These are phyloP conservation scores for Mya arenaria DNA, from an alignment of 1,140 invertebrate species.

Conservation along the genomic window DNA sequence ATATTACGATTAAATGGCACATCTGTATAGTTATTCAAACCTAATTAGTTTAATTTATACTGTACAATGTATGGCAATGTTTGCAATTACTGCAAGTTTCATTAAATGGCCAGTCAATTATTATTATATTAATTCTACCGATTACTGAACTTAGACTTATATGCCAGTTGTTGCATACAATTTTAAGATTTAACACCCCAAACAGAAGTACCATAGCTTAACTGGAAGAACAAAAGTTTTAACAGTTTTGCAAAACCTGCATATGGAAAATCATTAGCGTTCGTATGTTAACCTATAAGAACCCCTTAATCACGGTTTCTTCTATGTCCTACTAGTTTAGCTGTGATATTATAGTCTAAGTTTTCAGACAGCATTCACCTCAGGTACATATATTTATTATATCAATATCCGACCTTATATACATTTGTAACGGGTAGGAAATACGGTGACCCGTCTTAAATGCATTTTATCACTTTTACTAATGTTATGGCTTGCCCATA, in stretches of 20 bases:
- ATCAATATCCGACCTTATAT: neutral
- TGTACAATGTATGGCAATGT: neutral
- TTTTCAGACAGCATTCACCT: neutral
- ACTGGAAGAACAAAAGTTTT: neutral
- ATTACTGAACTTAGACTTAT: neutral
- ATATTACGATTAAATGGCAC: neutral
- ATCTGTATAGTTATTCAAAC: neutral
- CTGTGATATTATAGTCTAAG: neutral
- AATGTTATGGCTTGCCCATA: neutral
- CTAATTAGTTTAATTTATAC: neutral
- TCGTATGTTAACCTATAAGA: neutral
- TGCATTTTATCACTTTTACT: neutral
- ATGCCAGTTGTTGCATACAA: constrained; percentile 5
- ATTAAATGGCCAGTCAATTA: neutral
- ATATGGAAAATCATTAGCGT: neutral
- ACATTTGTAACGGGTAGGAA: neutral
- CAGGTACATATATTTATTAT: neutral
- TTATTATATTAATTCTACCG: neutral
- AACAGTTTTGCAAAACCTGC: neutral
- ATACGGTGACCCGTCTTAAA: neutral
- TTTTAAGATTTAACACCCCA: neutral
- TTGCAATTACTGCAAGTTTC: neutral
- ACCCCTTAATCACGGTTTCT: neutral
- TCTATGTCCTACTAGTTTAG: neutral
- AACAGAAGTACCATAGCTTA: neutral